Evolutionary conservation across 2,797 vertebrate species (phyloP), one percentile per base, ranked within the genome.

Genomic region (Pempheris klunzingeri): DNA sequence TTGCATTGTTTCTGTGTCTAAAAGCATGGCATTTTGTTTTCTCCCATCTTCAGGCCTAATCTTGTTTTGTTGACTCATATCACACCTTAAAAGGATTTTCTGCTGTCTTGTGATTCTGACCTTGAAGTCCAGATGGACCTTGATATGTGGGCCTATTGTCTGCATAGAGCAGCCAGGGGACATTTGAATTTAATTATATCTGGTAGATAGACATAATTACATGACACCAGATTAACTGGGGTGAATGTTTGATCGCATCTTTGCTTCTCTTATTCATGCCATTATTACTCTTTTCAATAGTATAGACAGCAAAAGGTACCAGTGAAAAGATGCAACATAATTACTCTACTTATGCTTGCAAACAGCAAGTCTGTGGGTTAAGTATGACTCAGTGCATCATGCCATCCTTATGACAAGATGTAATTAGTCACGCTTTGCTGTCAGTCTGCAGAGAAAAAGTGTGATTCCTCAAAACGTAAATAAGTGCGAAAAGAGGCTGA

Each of bases 21-120:
- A 26, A 44, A 24, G 26, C 22, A 38, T 17, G 26, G 36, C 47
- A 43, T 74, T 54, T 57, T 69, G 60, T 69, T 62, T 32, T 53
- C 53, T 57, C 24, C 5, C 52, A 28, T 26, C 50, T 22, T 47
- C 26, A 13, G 30, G 8, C 64, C 60, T 78, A 81, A 82, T 82
- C 77, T 77, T 79, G 83, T 83, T 83, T 76, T 73, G 59, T 41
- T 61, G 63, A 64, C 14, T 7, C 52, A 69, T 52, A 80, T 82
- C 61, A 62, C 10, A 26, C 53, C 64, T 70, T 74, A 26, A 65
- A 76, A 80, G 60, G 67, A 55, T 73, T 71, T 78, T 79, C 82
- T 69, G 58, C 62, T 1, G 17, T 74, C 71, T 85, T 72, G 38
- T 80, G 77, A 88, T 84, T 70, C 47, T 54, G 67, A 85, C 82